Conservation (phyloP, 2,888 invertebrate species). For the Cantharis rufa region DNA sequence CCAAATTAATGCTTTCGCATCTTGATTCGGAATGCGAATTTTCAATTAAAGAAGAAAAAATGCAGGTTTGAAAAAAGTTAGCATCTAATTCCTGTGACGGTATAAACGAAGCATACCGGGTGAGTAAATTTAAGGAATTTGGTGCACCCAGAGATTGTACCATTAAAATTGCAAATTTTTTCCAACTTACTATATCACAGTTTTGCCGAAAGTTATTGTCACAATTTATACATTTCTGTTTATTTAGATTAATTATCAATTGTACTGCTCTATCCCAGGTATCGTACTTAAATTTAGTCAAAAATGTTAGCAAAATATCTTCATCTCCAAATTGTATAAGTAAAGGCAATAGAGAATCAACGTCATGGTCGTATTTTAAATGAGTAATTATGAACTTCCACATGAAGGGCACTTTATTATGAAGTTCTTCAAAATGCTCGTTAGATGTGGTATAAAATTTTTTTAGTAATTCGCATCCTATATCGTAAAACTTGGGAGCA, state of each 20-base stretch:
- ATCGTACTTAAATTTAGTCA: slow-evolving; percentile 61
- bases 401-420: slow-evolving; percentile 62
- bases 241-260: slow-evolving; percentile 61
- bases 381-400: slow-evolving; percentile 63
- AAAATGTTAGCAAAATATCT: slow-evolving; percentile 59
- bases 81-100: slow-evolving; percentile 63
- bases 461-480: slow-evolving; percentile 63
- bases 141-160: slow-evolving; percentile 65
- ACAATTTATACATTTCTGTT: slow-evolving; percentile 67
- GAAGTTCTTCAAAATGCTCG: slow-evolving; percentile 23
- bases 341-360: slow-evolving; percentile 60
- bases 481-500: slow-evolving; percentile 58
- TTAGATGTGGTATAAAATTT: slow-evolving; percentile 51
- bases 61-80: slow-evolving; percentile 65
- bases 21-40: slow-evolving; percentile 31
- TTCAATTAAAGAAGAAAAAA: slow-evolving; percentile 58
- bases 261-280: slow-evolving; percentile 64
- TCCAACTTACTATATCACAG: slow-evolving; percentile 62
- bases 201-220: slow-evolving; percentile 54
- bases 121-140: slow-evolving; percentile 62
- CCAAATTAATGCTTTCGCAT: slow-evolving; percentile 20
- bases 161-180: slow-evolving; percentile 62
- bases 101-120: slow-evolving; percentile 61
- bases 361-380: slow-evolving; percentile 57
- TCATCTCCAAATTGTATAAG: slow-evolving; percentile 66